Base-by-base conservation (phyloP, 1,140 invertebrate species). In the Scaptomyza pallida region DNA sequence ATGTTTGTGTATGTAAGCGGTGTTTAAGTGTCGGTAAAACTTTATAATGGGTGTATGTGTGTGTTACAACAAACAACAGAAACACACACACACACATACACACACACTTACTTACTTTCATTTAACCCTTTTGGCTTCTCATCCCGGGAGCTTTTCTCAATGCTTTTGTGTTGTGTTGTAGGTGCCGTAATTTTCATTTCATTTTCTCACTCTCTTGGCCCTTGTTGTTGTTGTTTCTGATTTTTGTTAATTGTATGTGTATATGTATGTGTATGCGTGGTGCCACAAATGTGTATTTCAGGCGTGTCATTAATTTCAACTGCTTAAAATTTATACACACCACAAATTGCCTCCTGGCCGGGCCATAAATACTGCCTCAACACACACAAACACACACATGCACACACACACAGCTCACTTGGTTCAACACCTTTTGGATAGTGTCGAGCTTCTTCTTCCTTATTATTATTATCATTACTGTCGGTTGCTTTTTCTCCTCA, bases 21-120 rank as follows among this genome's bases (percentile, higher is more conserved):
- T 80, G 69, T 67, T 79, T 79, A 70, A 73, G 77, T 63, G 68
- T 68, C 77, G 51, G 61, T 57, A 74, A 83, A 86, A 88, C 61
- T 86, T 85, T 86, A 78, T 86, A 86, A 86, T n/a, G n/a, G n/a
- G n/a, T 83, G 80, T 72, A 55, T 81, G 77, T 83, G 81, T 68
- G 63, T 81, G 77, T 60, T 68, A 75, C 77, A 86, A 77, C 70
- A 85, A 75, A 64, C 62, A 75, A 50, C 41, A 51, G 13, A 23
- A 41, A 19, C 43, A 35, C 41, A 64, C 50, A 33, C 30, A 44
- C 41, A 48, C 19, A 17, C 10, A 44, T 16, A 44, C 33, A 50
- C 10, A 52, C 41, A n/a, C n/a, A n/a, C n/a, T n/a, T n/a, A n/a
- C n/a, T n/a, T n/a, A n/a, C 37, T 37, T 15, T 2, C 40, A 52